A percentile compares a stretch with the other conserved stretches of the same genome.
phyloP scores from a whole-genome alignment of 2,113 vertebrate genomes.

The Phaethornis superciliosus region DNA sequence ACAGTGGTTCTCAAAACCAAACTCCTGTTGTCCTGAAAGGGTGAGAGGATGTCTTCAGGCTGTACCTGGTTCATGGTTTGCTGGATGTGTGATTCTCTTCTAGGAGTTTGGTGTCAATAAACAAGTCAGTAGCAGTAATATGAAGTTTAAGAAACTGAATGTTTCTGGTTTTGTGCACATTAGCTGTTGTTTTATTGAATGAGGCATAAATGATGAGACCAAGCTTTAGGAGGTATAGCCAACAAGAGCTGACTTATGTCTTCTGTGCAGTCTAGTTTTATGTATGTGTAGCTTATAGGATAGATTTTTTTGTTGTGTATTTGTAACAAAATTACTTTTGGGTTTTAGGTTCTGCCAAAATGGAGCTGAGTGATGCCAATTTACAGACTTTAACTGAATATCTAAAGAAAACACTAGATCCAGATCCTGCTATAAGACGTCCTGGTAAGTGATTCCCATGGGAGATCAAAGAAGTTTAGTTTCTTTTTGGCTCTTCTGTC shows the following conservation, averaged over 20 bases:
- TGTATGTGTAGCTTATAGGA: background rate
- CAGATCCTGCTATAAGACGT: constrained; percentile 91
- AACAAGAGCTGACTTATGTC: background rate
- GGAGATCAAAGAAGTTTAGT: background rate
- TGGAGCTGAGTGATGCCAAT: constrained; percentile 97
- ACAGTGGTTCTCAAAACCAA: background rate
- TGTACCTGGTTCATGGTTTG: background rate
- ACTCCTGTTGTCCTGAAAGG: background rate
- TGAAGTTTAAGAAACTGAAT: background rate
- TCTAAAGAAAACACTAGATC: constrained; percentile 93
- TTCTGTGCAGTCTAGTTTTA: background rate
- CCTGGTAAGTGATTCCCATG: constrained; percentile 82
- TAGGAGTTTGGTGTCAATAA: background rate
- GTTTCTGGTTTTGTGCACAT: background rate
- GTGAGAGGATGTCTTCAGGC: background rate
- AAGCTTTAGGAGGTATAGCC: background rate
- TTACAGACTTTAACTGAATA: constrained; percentile 95
- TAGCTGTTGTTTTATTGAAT: background rate
- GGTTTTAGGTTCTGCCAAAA: constrained; percentile 75
- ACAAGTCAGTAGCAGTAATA: background rate
- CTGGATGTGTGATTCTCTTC: background rate
- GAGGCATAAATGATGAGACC: background rate
- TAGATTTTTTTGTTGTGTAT: background rate
- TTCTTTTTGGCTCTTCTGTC: background rate
- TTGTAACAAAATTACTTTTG: constrained; percentile 12